phyloP scores from a whole-genome alignment of 2,113 vertebrate species.

The Drymodes brunneopygia region DNA sequence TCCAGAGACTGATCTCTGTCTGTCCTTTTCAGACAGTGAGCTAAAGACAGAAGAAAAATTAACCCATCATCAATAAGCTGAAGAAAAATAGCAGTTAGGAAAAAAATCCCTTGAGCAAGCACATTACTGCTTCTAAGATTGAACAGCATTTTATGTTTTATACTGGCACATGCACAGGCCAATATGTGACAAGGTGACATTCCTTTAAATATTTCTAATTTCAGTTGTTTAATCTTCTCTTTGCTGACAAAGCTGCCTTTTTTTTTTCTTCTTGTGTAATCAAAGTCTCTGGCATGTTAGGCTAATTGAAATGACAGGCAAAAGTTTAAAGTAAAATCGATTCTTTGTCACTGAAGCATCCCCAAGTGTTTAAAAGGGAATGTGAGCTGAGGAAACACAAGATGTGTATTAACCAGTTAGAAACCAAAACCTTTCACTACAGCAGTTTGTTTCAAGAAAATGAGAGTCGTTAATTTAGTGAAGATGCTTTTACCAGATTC shows the following conservation, averaged over 20 bases:
- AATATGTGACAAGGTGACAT: neutral
- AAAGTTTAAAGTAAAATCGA: constrained; percentile 42
- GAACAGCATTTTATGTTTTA: neutral
- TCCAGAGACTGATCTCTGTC: neutral
- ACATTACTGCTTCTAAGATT: neutral
- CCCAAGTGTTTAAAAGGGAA: neutral
- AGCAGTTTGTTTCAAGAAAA: neutral
- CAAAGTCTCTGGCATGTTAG: constrained; percentile 29
- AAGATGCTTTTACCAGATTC: neutral
- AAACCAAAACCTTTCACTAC: neutral
- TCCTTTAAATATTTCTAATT: constrained; percentile 24
- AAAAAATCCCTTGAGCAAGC: neutral
- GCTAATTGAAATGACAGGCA: constrained; percentile 41
- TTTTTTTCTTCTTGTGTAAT: neutral
- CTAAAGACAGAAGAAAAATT: neutral
- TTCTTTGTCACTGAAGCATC: constrained; percentile 29
- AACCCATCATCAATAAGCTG: neutral
- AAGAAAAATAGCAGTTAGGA: neutral
- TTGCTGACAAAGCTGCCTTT: constrained; percentile 26
- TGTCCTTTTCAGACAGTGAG: neutral
- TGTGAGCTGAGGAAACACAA: neutral
- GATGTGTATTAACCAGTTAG: neutral
- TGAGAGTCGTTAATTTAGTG: neutral
- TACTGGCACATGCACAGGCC: neutral
- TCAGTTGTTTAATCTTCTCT: constrained; percentile 22